Percentiles rank a stretch among this genome's conserved stretches.
Conservation (phyloP, 2,797 vertebrate genomes). For the Macropus fuliginosus region DNA sequence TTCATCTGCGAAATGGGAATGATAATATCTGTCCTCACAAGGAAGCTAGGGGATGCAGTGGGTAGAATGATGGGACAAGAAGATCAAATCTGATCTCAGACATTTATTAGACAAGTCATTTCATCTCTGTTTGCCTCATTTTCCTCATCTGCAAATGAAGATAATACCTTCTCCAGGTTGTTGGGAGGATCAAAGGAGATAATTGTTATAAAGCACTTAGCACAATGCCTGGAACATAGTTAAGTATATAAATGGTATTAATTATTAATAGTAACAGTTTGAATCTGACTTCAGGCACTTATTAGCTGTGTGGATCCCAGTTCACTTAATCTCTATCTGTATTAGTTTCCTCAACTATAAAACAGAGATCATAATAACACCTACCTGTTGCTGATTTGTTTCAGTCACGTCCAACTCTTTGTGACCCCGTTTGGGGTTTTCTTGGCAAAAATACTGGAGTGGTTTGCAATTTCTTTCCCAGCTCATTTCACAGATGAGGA, state of each 20-base stretch:
- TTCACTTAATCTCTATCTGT: not conserved
- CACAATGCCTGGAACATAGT: not conserved
- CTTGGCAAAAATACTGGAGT: not conserved
- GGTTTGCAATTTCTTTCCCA: not conserved
- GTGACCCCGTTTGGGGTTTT: not conserved
- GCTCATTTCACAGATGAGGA: not conserved
- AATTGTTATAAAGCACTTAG: not conserved
- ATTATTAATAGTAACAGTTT: not conserved
- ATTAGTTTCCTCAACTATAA: not conserved
- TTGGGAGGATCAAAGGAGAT: not conserved
- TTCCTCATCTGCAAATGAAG: not conserved
- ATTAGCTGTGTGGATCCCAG: not conserved
- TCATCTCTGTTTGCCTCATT: not conserved
- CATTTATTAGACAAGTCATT: not conserved
- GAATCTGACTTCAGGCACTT: not conserved
- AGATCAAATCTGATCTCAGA: not conserved
- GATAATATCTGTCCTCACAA: not conserved
- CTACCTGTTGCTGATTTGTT: not conserved
- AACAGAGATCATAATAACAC: too few species aligned
- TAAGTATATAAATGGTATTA: not conserved
- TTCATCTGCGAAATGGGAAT: not conserved
- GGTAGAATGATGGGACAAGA: not conserved
- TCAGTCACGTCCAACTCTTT: not conserved
- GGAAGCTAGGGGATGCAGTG: not conserved
- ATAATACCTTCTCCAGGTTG: not conserved